Percentiles rank a stretch among this genome's conserved stretches.
Conservation (phyloP, 1,140 invertebrate genomes). For the Drosophila kanapiae region DNA sequence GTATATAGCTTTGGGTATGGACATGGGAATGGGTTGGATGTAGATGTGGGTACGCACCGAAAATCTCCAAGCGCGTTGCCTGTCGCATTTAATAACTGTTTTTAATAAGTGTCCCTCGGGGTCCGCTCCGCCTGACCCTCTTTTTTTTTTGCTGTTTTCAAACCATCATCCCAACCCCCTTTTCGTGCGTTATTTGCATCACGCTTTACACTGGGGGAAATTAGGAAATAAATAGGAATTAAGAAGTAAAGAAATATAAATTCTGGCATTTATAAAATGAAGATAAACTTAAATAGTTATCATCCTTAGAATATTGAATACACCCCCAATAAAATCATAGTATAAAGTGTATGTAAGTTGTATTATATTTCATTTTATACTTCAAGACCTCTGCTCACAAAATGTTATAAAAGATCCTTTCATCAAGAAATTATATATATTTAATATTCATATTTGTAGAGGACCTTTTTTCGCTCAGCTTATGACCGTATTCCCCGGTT, state of each 20-base stretch:
- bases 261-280: neutral
- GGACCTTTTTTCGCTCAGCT: neutral
- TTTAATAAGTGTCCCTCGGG: conserved; percentile 82
- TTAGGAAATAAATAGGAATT: neutral
- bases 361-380: too few relatives aligned
- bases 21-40: conserved; percentile 42
- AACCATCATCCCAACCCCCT: conserved; percentile 21
- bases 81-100: conserved; percentile 84
- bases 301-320: too few relatives aligned
- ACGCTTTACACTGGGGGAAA: conserved; percentile 14
- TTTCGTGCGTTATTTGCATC: conserved; percentile 70
- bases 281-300: neutral
- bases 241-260: too few relatives aligned
- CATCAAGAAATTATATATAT: too few relatives aligned
- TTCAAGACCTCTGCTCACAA: neutral
- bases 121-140: conserved; percentile 33
- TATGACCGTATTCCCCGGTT: conserved; percentile 9
- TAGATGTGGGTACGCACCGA: conserved; percentile 65
- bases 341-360: too few relatives aligned
- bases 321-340: too few relatives aligned
- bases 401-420: accelerated
- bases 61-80: conserved; percentile 79
- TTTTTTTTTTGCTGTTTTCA: neutral
- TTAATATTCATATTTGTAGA: neutral
- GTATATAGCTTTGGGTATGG: conserved; percentile 12